A percentile compares a stretch with the other conserved stretches of the same genome.
These are phyloP conservation scores for Eurypyga helias DNA, from an alignment of 2,113 vertebrate species.

Conservation along the genomic window DNA sequence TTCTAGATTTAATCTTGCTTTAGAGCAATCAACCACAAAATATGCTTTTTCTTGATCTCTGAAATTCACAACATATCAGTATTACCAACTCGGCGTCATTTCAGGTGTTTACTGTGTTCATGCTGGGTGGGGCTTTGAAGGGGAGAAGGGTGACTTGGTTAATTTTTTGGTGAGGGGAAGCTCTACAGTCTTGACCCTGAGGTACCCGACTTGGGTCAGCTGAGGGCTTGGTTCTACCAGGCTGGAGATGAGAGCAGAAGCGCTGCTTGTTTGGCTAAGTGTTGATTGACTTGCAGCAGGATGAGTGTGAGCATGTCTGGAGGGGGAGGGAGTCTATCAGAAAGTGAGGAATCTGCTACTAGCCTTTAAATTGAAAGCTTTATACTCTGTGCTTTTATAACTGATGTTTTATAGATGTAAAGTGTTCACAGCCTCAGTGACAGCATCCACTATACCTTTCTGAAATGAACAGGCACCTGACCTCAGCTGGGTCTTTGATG, in stretches of 20 bases:
- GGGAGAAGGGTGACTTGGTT: not conserved
- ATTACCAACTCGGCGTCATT: not conserved
- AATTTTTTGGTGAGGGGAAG: not conserved
- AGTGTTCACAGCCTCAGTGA: slow-evolving; percentile 54
- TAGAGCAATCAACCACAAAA: not conserved
- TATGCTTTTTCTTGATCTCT: not conserved
- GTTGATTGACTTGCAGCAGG: not conserved
- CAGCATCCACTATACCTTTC: slow-evolving; percentile 54
- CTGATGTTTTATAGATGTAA: slow-evolving; percentile 73
- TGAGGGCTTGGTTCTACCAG: not conserved
- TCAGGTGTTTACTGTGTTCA: not conserved
- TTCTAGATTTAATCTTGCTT: not conserved
- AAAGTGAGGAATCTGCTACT: slow-evolving; percentile 12
- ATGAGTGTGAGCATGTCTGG: not conserved
- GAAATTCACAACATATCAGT: not conserved
- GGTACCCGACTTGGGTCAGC: not conserved
- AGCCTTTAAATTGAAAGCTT: slow-evolving; percentile 65
- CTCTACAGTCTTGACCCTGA: not conserved
- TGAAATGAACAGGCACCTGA: slow-evolving; percentile 66
- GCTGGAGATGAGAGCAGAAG: not conserved
- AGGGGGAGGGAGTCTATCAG: not conserved
- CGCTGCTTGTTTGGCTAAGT: not conserved
- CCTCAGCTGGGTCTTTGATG: slow-evolving; percentile 63
- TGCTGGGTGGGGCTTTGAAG: not conserved
- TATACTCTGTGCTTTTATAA: slow-evolving; percentile 50